Percentiles rank a stretch among this genome's conserved stretches.
phyloP scores from a whole-genome alignment of 2,888 invertebrate species.

The Lissonota sp. region DNA sequence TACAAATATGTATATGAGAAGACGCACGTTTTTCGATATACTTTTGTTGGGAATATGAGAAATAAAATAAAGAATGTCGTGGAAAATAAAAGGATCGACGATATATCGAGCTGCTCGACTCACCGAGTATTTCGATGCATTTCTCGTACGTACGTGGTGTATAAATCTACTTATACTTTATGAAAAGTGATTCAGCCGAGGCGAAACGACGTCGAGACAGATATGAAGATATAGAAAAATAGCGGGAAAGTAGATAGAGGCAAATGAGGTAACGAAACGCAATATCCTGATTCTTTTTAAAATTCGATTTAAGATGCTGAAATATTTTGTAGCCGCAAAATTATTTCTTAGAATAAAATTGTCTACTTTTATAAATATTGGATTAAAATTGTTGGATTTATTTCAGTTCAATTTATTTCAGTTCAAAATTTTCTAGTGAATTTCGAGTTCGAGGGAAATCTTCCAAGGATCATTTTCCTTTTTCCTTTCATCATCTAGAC shows the following conservation, averaged over 20 bases:
- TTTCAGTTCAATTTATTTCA: too few relatives aligned
- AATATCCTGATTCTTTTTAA: too few relatives aligned
- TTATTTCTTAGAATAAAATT: too few relatives aligned
- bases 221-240: background rate
- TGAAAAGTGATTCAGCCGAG: slow-evolving; percentile 32
- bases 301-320: too few relatives aligned
- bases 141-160: slow-evolving; percentile 5
- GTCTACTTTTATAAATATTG: too few relatives aligned
- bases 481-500: too few relatives aligned
- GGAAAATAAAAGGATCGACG: slow-evolving; percentile 3
- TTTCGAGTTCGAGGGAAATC: too few relatives aligned
- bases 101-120: slow-evolving; percentile 9
- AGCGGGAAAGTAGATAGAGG: background rate
- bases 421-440: too few relatives aligned
- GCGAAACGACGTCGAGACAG: slow-evolving; percentile 20
- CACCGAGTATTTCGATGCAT: slow-evolving; percentile 9
- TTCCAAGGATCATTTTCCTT: too few relatives aligned
- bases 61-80: background rate
- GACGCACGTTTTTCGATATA: background rate
- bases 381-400: too few relatives aligned
- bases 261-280: background rate
- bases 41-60: background rate
- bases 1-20: too few relatives aligned
- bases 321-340: too few relatives aligned
- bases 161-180: slow-evolving; percentile 31